These are phyloP conservation scores for Plutella xylostella DNA, from an alignment of 2,888 invertebrate species.

Conservation along the genomic window DNA sequence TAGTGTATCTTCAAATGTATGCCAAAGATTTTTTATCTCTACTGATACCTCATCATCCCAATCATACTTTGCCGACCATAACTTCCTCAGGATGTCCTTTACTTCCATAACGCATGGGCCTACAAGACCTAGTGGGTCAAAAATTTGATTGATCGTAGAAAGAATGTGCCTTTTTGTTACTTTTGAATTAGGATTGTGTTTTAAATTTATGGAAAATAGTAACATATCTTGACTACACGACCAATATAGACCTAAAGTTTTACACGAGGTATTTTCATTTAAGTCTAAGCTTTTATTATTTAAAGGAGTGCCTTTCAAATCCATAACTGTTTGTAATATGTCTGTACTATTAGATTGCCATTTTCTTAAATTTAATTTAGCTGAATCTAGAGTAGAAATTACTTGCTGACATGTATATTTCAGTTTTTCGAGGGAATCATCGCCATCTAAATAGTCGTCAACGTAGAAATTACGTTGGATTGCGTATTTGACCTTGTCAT, in stretches of 20 bases:
- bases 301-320: no score
- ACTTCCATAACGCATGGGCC: slow-evolving; percentile 8
- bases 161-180: not conserved
- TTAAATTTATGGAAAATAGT: not conserved
- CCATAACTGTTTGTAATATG: not conserved
- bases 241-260: not conserved
- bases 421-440: not conserved
- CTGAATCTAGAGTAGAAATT: not conserved
- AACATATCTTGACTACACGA: not conserved
- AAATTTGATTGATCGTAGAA: not conserved
- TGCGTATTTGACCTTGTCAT: not conserved
- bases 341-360: not conserved
- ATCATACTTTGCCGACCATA: not conserved
- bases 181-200: not conserved
- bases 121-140: slow-evolving; percentile 12
- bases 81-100: not conserved
- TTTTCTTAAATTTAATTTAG: slow-evolving; percentile 10
- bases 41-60: slow-evolving; percentile 11
- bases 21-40: slow-evolving; percentile 2
- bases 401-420: not conserved
- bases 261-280: not conserved
- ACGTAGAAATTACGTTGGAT: not conserved
- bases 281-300: not conserved
- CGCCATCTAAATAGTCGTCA: not conserved
- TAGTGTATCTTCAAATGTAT: slow-evolving; percentile 1